Percentiles rank a stretch among this genome's conserved stretches.
These are phyloP conservation scores for Stegodyphus dumicola DNA, from an alignment of 1,140 invertebrate species.

Conservation along the genomic window DNA sequence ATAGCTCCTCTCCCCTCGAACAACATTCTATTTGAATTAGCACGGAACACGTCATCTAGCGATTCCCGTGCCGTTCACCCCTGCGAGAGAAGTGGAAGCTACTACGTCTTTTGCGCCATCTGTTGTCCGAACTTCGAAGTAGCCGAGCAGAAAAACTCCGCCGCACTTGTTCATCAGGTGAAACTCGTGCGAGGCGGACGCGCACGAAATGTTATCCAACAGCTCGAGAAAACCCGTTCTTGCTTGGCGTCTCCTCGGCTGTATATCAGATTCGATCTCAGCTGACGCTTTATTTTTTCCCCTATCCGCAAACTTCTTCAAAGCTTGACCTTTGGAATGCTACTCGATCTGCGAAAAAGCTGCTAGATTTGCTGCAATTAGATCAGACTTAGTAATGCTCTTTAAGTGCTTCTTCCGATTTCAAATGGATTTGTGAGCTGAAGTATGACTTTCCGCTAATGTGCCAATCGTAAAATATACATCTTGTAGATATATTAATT, in stretches of 20 bases:
- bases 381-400: not conserved
- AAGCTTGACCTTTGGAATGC: too few relatives aligned
- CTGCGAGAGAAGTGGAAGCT: constrained; percentile 4
- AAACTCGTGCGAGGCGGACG: not conserved
- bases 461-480: too few relatives aligned
- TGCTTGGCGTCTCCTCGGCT: constrained; percentile 5
- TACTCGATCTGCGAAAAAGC: not conserved
- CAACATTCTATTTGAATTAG: not conserved
- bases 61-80: constrained; percentile 24
- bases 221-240: not conserved
- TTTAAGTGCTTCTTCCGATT: not conserved
- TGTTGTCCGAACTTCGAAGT: not conserved
- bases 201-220: not conserved
- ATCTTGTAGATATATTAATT: too few relatives aligned
- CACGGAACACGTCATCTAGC: not conserved
- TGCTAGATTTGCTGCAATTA: not conserved
- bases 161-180: constrained; percentile 25
- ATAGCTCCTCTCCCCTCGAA: not conserved
- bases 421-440: not conserved
- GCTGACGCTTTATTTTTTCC: too few relatives aligned
- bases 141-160: not conserved
- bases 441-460: too few relatives aligned
- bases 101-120: constrained; percentile 18
- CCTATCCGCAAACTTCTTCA: not conserved
- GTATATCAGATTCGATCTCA: too few relatives aligned